Evolutionary conservation across 2,888 invertebrate species (phyloP).

Genomic region (Apotomis turbidana): DNA sequence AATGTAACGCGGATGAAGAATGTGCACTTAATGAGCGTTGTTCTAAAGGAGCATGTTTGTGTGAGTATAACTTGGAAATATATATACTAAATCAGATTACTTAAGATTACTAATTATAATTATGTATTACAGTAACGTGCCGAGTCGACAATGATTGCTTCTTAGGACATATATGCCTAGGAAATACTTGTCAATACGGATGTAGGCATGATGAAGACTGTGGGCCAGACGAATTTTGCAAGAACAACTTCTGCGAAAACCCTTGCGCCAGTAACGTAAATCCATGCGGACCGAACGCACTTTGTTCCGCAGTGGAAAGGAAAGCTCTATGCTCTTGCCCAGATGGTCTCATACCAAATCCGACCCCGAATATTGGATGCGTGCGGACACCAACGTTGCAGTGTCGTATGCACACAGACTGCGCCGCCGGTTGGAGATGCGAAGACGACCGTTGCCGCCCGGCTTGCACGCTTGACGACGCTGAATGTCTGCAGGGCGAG

Average conservation of each 20-base stretch:
- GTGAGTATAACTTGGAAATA: slow-evolving; percentile 77
- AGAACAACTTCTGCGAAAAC: slow-evolving; percentile 90
- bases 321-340: slow-evolving; percentile 92
- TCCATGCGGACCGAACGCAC: slow-evolving; percentile 94
- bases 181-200: slow-evolving; percentile 93
- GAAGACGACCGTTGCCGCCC: slow-evolving; percentile 89
- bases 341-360: slow-evolving; percentile 92
- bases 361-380: slow-evolving; percentile 94
- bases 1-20: slow-evolving; percentile 89
- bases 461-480: slow-evolving; percentile 88
- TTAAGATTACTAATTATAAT: slow-evolving; percentile 20
- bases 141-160: slow-evolving; percentile 96
- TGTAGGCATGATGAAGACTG: slow-evolving; percentile 95
- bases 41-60: slow-evolving; percentile 90
- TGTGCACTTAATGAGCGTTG: slow-evolving; percentile 97
- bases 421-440: slow-evolving; percentile 88
- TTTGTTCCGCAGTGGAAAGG: slow-evolving; percentile 91
- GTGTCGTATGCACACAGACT: slow-evolving; percentile 91
- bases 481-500: slow-evolving; percentile 92
- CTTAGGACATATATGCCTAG: slow-evolving; percentile 94
- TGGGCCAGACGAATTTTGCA: slow-evolving; percentile 91
- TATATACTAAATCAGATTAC: no score
- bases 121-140: slow-evolving; percentile 87
- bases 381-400: slow-evolving; percentile 89
- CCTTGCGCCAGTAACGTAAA: slow-evolving; percentile 87